These are phyloP conservation scores for Gopherus evgoodei DNA, from an alignment of 2,113 vertebrate species.

Conservation along the genomic window DNA sequence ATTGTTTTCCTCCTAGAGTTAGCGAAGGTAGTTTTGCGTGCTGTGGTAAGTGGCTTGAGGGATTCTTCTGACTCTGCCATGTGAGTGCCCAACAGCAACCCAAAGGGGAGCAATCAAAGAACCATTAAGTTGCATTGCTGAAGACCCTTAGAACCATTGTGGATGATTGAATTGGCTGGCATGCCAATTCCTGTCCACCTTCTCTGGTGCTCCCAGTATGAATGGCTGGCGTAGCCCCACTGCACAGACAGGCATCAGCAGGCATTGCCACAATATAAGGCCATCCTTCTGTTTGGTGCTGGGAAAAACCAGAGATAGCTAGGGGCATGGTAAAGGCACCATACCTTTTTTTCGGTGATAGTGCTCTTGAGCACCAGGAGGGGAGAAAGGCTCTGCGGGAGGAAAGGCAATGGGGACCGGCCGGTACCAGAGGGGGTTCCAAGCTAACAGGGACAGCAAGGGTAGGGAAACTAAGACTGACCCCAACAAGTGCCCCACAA, in stretches of 20 bases:
- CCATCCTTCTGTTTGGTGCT: neutral
- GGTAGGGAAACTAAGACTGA: neutral
- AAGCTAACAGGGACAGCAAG: neutral
- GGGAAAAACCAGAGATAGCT: neutral
- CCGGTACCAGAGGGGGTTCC: neutral
- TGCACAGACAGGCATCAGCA: neutral
- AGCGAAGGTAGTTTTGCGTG: neutral
- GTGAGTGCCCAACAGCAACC: neutral
- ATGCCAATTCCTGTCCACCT: neutral
- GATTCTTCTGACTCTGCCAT: neutral
- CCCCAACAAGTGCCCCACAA: too few relatives aligned
- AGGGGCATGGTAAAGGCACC: neutral
- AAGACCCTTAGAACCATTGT: neutral
- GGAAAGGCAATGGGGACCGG: neutral
- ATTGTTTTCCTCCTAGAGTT: neutral
- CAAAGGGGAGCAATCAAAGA: neutral
- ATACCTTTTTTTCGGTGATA: neutral
- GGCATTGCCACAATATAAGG: neutral
- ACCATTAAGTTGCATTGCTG: neutral
- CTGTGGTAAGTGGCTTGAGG: neutral
- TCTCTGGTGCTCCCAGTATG: neutral
- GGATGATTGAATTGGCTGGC: neutral
- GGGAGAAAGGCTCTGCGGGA: neutral
- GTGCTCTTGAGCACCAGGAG: neutral
- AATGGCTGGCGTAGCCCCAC: neutral